Evolutionary conservation across 2,113 vertebrate species (phyloP).

Genomic region (Gymnarchus niloticus): DNA sequence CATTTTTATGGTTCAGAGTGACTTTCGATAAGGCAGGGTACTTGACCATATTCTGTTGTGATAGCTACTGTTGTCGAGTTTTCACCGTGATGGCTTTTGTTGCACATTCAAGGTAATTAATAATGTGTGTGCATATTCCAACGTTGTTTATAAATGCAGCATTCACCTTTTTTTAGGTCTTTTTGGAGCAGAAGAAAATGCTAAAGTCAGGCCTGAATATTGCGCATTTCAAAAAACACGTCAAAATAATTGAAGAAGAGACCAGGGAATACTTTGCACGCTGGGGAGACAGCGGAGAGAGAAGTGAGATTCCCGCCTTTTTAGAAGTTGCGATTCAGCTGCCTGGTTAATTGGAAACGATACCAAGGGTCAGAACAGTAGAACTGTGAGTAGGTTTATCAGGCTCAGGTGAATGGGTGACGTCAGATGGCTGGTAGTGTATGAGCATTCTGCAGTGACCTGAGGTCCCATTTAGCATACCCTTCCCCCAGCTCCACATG

Average conservation of each 20-base stretch:
- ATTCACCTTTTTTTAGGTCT: background rate
- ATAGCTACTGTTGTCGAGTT: too few species aligned
- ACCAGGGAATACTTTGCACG: constrained; percentile 82
- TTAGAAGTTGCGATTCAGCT: background rate
- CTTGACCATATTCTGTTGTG: background rate
- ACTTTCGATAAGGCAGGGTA: background rate
- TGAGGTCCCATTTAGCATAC: background rate
- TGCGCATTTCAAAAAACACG: constrained; percentile 78
- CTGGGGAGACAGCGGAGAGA: constrained; percentile 88
- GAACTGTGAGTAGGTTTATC: background rate
- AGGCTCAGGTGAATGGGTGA: background rate
- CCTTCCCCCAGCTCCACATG: too few species aligned
- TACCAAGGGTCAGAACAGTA: background rate
- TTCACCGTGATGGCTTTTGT: too few species aligned
- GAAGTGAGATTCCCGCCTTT: constrained; percentile 67
- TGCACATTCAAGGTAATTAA: too few species aligned
- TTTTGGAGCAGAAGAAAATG: constrained; percentile 96
- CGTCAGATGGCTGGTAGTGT: background rate
- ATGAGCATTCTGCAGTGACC: background rate
- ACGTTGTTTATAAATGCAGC: background rate
- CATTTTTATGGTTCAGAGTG: background rate
- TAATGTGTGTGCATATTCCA: background rate
- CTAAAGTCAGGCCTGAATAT: constrained; percentile 90
- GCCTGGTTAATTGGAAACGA: background rate
- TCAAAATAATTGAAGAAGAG: constrained; percentile 85